Evolutionary conservation across 2,797 vertebrate species (phyloP).

Genomic region (Acrossocheilus wenchowensis): DNA sequence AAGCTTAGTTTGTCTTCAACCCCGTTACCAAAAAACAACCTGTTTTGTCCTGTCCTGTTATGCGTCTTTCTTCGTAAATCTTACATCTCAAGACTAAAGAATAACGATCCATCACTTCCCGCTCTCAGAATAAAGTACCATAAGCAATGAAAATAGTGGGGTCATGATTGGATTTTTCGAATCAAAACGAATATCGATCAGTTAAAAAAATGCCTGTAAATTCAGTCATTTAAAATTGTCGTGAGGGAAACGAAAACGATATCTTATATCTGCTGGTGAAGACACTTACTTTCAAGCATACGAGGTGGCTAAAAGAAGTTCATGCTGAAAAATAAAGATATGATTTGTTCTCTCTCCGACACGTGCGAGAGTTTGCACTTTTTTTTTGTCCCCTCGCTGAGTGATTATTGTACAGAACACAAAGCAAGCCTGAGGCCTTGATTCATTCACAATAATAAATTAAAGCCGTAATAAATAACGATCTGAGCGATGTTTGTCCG

Average conservation of each 20-base stretch:
- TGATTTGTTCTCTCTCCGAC: constrained; percentile 38
- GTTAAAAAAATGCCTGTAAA: constrained; percentile 60
- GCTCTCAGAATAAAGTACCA: constrained; percentile 27
- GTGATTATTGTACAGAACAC: constrained; percentile 60
- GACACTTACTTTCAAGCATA: constrained; percentile 51
- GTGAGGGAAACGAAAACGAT: constrained; percentile 33
- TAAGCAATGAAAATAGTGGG: constrained; percentile 14
- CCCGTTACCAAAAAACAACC: background rate
- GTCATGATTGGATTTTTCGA: constrained; percentile 6
- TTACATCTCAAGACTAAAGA: constrained; percentile 2
- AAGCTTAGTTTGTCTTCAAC: background rate
- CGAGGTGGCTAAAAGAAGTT: constrained; percentile 47
- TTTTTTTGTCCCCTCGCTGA: constrained; percentile 20
- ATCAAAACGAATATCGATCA: constrained; percentile 34
- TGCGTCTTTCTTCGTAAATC: background rate
- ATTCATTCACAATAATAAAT: constrained; percentile 71
- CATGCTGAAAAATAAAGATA: constrained; percentile 51
- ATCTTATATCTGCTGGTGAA: constrained; percentile 60
- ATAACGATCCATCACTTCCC: constrained; percentile 18
- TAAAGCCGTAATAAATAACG: constrained; percentile 75
- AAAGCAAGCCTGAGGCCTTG: constrained; percentile 61
- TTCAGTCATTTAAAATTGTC: constrained; percentile 58
- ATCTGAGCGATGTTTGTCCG: constrained; percentile 34
- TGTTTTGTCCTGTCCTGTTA: background rate
- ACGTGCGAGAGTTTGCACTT: constrained; percentile 10